These are phyloP conservation scores for Cervus canadensis DNA, from an alignment of 2,113 vertebrate genomes.

Conservation along the genomic window DNA sequence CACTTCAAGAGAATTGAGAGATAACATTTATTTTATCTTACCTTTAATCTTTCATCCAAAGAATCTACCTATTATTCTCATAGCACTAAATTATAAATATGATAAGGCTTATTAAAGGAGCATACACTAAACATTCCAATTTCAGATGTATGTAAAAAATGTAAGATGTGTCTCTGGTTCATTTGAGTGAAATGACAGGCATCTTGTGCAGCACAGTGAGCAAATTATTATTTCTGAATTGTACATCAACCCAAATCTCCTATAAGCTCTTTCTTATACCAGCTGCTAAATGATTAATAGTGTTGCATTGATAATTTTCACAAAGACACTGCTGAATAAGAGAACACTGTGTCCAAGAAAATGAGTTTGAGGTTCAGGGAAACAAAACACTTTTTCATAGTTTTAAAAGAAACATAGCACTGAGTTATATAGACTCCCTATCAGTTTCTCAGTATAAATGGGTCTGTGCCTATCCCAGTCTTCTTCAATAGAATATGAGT, in stretches of 20 bases:
- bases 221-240: constrained; percentile 58
- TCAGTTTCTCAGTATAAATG: background rate
- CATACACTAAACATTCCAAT: constrained; percentile 21
- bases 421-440: constrained; percentile 49
- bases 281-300: constrained; percentile 72
- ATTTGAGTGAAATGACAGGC: constrained; percentile 39
- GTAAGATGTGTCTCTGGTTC: constrained; percentile 31
- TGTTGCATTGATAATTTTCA: constrained; percentile 51
- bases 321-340: constrained; percentile 69
- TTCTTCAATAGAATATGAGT: background rate
- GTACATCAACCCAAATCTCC: constrained; percentile 45
- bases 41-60: background rate
- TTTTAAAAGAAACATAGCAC: constrained; percentile 57
- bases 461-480: background rate
- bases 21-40: background rate
- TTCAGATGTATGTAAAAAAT: constrained; percentile 59
- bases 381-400: constrained; percentile 63
- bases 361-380: constrained; percentile 62
- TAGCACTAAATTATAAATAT: background rate
- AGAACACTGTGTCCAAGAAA: constrained; percentile 51
- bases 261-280: constrained; percentile 53
- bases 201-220: background rate
- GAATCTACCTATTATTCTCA: background rate
- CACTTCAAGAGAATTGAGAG: constrained; percentile 56
- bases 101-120: constrained; percentile 42